Evolutionary conservation across 2,888 invertebrate species (phyloP).

Genomic region (Lissonota sp.): DNA sequence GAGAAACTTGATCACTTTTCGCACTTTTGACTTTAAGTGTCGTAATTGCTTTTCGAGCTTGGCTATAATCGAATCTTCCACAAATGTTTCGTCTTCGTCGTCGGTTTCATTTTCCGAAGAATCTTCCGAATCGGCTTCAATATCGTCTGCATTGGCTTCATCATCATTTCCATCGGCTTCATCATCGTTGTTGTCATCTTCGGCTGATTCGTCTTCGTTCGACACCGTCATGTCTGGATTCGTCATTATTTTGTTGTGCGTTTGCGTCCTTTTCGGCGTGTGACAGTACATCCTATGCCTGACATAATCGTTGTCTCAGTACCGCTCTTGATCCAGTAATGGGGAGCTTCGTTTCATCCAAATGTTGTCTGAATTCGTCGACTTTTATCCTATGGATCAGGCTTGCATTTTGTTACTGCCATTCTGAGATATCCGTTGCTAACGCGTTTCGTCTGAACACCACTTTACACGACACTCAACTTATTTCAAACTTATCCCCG

Average conservation of each 20-base stretch:
- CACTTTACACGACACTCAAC: too few species aligned
- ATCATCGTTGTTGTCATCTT: neutral
- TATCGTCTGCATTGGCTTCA: neutral
- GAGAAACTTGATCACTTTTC: neutral
- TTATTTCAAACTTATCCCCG: too few species aligned
- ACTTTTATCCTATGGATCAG: too few species aligned
- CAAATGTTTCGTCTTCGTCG: slow-evolving; percentile 5
- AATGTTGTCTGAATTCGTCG: too few species aligned
- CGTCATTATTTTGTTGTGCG: neutral
- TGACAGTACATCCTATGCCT: neutral
- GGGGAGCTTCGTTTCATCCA: too few species aligned
- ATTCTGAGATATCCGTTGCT: too few species aligned
- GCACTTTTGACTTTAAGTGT: neutral
- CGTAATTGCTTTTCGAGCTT: neutral
- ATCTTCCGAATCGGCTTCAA: neutral
- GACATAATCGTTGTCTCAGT: neutral
- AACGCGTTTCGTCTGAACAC: too few species aligned
- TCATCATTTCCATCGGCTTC: neutral
- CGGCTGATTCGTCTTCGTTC: neutral
- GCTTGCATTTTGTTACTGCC: too few species aligned
- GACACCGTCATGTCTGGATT: neutral
- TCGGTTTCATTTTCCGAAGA: neutral
- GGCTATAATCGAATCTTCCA: neutral
- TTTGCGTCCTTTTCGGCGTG: neutral
- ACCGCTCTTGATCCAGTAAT: neutral